Conservation (phyloP, 2,888 invertebrate genomes). For the Scaptomyza reducta region DNA sequence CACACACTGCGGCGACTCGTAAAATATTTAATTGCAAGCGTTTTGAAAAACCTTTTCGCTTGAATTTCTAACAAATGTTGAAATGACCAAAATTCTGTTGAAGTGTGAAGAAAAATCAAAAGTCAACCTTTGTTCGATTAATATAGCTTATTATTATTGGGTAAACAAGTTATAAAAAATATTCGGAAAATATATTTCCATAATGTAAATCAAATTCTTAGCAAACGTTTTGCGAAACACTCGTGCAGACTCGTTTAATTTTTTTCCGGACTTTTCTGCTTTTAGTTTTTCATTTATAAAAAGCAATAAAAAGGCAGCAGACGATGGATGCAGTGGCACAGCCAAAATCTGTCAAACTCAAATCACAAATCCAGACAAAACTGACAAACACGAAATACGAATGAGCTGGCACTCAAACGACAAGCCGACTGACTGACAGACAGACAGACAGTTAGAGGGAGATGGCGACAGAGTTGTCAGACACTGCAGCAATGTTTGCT, state of each 20-base stretch:
- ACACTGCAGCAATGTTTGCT: conserved; percentile 36
- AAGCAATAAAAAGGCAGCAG: conserved; percentile 29
- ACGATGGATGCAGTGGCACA: conserved; percentile 32
- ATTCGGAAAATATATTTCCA: too few relatives aligned
- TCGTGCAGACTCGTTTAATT: neutral
- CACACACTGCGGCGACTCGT: conserved; percentile 25
- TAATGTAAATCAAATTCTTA: too few relatives aligned
- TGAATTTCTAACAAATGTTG: neutral
- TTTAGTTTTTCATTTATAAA: conserved; percentile 18
- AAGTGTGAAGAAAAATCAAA: too few relatives aligned
- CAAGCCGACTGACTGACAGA: conserved; percentile 12
- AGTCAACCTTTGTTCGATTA: too few relatives aligned
- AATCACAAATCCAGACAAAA: conserved; percentile 72
- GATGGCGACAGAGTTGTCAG: conserved; percentile 26
- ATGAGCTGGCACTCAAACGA: conserved; percentile 34
- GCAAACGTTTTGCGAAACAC: conserved; percentile 5
- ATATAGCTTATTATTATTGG: too few relatives aligned
- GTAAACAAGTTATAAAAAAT: too few relatives aligned
- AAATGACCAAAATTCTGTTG: too few relatives aligned
- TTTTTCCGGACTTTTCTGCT: neutral
- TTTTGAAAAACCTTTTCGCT: conserved; percentile 23
- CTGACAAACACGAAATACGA: conserved; percentile 41
- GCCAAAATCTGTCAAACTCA: conserved; percentile 70
- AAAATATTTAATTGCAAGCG: conserved; percentile 53
- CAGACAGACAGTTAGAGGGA: conserved; percentile 7